Evolutionary conservation across 2,113 vertebrate genomes (phyloP).

Genomic region (Psilopogon haemacephalus): DNA sequence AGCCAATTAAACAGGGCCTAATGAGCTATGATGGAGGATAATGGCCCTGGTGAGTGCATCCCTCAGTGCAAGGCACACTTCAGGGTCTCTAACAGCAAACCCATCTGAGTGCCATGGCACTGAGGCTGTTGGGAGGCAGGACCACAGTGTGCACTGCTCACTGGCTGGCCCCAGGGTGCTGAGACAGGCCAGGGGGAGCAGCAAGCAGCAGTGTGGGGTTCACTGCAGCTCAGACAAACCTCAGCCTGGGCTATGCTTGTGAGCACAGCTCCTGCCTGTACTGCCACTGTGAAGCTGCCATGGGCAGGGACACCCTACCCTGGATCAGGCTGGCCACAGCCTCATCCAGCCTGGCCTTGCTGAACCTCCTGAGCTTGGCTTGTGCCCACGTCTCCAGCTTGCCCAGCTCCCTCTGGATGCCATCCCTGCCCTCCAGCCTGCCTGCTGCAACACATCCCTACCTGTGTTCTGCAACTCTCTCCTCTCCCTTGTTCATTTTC

Average conservation of each 20-base stretch:
- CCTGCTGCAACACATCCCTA: too few species aligned
- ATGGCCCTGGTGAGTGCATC: not conserved
- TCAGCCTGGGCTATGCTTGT: not conserved
- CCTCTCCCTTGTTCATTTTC: too few species aligned
- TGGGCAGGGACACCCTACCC: too few species aligned
- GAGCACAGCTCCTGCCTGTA: not conserved
- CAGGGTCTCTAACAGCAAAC: not conserved
- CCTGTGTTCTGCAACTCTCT: too few species aligned
- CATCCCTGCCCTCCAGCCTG: too few species aligned
- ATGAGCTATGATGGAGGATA: not conserved
- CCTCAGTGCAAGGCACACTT: not conserved
- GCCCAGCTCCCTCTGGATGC: too few species aligned
- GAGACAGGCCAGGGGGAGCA: not conserved
- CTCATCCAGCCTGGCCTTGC: too few species aligned
- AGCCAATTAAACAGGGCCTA: not conserved
- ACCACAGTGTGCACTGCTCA: not conserved
- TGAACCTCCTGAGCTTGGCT: too few species aligned
- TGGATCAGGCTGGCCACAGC: too few species aligned
- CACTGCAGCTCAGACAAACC: not conserved
- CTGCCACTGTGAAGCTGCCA: too few species aligned
- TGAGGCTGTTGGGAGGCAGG: not conserved
- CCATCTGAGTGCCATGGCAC: not conserved
- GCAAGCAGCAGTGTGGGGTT: not conserved
- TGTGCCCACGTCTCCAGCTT: too few species aligned
- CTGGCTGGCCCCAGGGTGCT: not conserved